Evolutionary conservation across 2,797 vertebrate genomes (phyloP).

Genomic region (Fistularia commersonii): DNA sequence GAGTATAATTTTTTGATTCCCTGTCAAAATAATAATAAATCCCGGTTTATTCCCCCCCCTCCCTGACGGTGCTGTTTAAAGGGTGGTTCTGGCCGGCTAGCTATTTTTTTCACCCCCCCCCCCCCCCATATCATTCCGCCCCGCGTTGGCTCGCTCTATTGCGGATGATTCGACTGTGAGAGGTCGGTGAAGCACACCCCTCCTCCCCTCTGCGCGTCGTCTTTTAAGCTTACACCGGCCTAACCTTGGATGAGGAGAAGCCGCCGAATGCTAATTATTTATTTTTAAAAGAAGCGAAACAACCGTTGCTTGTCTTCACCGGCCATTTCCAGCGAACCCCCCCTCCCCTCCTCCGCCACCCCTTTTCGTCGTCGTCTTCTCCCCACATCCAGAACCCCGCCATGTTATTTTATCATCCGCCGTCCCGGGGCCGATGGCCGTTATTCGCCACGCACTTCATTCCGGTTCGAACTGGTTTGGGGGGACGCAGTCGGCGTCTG

Average conservation of each 20-base stretch:
- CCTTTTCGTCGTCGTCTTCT: too few relatives aligned
- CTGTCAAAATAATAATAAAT: not conserved
- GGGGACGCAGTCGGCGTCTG: slow-evolving; percentile 39
- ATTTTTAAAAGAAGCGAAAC: too few relatives aligned
- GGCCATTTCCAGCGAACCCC: too few relatives aligned
- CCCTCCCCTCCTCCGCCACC: too few relatives aligned
- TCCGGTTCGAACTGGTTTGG: slow-evolving; percentile 73
- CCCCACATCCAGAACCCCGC: too few relatives aligned
- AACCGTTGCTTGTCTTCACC: too few relatives aligned
- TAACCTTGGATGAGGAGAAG: too few relatives aligned
- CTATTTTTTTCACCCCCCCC: too few relatives aligned
- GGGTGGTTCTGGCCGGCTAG: not conserved
- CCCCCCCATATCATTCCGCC: too few relatives aligned
- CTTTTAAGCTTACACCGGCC: slow-evolving; percentile 34
- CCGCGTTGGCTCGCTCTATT: too few relatives aligned
- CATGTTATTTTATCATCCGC: slow-evolving; percentile 1
- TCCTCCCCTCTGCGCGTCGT: slow-evolving; percentile 19
- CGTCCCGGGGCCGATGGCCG: slow-evolving; percentile 19
- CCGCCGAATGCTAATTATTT: too few relatives aligned
- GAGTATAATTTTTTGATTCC: slow-evolving; percentile 30
- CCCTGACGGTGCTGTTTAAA: not conserved
- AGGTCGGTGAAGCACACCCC: not conserved
- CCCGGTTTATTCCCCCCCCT: not conserved
- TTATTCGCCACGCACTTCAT: slow-evolving; percentile 39
- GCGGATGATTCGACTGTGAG: not conserved